These are phyloP conservation scores for Zophobas morio DNA, from an alignment of 1,140 invertebrate species.

Conservation along the genomic window DNA sequence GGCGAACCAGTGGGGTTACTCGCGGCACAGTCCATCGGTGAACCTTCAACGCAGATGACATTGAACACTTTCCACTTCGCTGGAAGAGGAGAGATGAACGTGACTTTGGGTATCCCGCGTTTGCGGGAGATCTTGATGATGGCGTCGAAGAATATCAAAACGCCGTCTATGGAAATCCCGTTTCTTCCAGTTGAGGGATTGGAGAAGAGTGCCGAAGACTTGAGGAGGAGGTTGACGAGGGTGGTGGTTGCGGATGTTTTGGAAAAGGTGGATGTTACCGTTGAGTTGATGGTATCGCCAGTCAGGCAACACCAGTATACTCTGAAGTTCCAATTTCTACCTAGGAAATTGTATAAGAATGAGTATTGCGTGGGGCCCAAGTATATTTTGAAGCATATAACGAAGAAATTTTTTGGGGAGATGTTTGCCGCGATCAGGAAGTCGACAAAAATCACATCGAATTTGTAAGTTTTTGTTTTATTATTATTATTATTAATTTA, in stretches of 20 bases:
- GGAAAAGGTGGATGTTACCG: slow-evolving; percentile 79
- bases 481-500: background rate
- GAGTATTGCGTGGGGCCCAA: slow-evolving; percentile 80
- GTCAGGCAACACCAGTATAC: slow-evolving; percentile 70
- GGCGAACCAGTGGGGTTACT: slow-evolving; percentile 97
- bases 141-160: slow-evolving; percentile 92
- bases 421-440: slow-evolving; percentile 72
- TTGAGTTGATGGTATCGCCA: slow-evolving; percentile 72
- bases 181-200: slow-evolving; percentile 75
- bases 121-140: slow-evolving; percentile 98
- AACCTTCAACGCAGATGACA: slow-evolving; percentile 99
- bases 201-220: slow-evolving; percentile 76
- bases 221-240: slow-evolving; percentile 81
- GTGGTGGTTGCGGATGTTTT: slow-evolving; percentile 86
- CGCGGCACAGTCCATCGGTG: slow-evolving; percentile 96
- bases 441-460: slow-evolving; percentile 61
- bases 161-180: slow-evolving; percentile 96
- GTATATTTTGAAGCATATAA: slow-evolving; percentile 79
- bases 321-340: slow-evolving; percentile 82
- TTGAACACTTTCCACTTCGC: slow-evolving; percentile 99
- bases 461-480: slow-evolving; percentile 57
- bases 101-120: slow-evolving; percentile 97
- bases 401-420: slow-evolving; percentile 75
- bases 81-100: slow-evolving; percentile 99
- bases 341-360: slow-evolving; percentile 79